Percentiles rank a stretch among this genome's conserved stretches.
phyloP scores from a whole-genome alignment of 2,113 vertebrate species.

The Neolamprologus modestus region DNA sequence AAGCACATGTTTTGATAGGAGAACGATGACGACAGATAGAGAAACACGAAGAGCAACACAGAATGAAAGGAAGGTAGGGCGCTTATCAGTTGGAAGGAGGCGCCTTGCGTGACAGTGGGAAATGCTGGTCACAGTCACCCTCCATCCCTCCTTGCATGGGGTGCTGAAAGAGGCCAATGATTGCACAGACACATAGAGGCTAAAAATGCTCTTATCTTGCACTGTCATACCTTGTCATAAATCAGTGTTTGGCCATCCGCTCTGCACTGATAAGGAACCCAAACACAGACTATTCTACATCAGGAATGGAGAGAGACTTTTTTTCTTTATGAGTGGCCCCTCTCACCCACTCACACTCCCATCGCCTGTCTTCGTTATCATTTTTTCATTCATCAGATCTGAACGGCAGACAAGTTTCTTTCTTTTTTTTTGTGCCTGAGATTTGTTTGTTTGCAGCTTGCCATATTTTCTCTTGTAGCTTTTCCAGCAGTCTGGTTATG shows the following conservation, averaged over 20 bases:
- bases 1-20: conserved; percentile 14
- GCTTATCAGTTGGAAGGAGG: conserved; percentile 27
- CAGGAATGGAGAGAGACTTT: conserved; percentile 5
- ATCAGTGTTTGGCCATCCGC: conserved; percentile 45
- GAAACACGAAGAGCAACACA: background rate
- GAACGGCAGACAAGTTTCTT: conserved; percentile 13
- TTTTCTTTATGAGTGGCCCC: background rate
- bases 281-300: conserved; percentile 23
- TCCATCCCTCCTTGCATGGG: conserved; percentile 1
- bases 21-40: background rate
- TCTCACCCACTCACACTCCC: conserved; percentile 2
- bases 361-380: conserved; percentile 25
- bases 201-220: conserved; percentile 51
- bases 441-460: conserved; percentile 31
- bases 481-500: conserved; percentile 31
- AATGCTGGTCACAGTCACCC: conserved; percentile 30
- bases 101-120: conserved; percentile 43
- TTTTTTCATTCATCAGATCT: conserved; percentile 46
- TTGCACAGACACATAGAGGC: conserved; percentile 31
- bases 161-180: conserved; percentile 28
- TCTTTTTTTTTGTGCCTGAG: background rate
- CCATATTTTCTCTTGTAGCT: conserved; percentile 27
- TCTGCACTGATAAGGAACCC: conserved; percentile 50
- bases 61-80: background rate
- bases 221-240: conserved; percentile 50